Percentiles rank a stretch among this genome's conserved stretches.
Conservation (phyloP, 2,888 invertebrate species). For the Allolobophora icterica region DNA sequence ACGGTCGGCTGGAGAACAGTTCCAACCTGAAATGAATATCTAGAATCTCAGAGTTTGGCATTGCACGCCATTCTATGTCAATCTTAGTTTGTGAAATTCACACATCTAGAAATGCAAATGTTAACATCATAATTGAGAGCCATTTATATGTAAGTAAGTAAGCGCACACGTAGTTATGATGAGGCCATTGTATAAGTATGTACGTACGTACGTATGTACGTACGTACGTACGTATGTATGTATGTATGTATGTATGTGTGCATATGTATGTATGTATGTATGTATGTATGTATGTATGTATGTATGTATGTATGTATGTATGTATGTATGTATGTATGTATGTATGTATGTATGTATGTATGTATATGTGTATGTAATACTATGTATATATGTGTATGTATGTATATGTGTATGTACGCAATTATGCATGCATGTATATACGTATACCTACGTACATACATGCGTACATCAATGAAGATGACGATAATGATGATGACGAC, state of each 20-base stretch:
- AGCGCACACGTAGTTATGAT: too few relatives aligned
- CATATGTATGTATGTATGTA: not conserved
- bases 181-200: too few relatives aligned
- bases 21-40: conserved; percentile 60
- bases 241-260: not conserved
- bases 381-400: not conserved
- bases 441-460: not conserved
- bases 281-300: not conserved
- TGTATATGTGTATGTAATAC: not conserved
- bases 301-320: not conserved
- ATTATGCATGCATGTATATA: not conserved
- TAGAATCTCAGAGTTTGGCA: not conserved
- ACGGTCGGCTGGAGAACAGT: conserved; percentile 86
- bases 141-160: not conserved
- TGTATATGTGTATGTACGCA: not conserved
- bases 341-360: not conserved
- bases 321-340: not conserved
- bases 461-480: too few relatives aligned
- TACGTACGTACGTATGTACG: too few relatives aligned
- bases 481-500: too few relatives aligned
- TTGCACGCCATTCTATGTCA: not conserved
- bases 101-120: not conserved
- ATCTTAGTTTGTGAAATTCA: not conserved
- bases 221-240: not conserved
- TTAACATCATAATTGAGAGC: not conserved